Percentiles rank a stretch among this genome's conserved stretches.
Evolutionary conservation across 2,888 invertebrate species (phyloP).

Genomic region (Coelinius sp.): DNA sequence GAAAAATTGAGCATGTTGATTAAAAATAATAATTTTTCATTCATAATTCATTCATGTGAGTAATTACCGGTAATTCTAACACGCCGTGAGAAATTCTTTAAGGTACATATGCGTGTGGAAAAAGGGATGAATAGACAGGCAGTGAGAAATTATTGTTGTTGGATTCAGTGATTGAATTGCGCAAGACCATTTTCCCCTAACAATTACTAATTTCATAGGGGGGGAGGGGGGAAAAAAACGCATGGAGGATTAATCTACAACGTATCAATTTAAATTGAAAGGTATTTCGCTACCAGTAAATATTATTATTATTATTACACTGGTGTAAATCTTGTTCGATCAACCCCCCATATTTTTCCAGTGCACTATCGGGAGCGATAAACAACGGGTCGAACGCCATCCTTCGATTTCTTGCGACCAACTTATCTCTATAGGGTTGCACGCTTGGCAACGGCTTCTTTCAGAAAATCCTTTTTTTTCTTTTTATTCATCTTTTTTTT

Average conservation of each 20-base stretch:
- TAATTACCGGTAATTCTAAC: slow-evolving; percentile 50
- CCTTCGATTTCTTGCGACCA: slow-evolving; percentile 39
- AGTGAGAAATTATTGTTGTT: slow-evolving; percentile 1
- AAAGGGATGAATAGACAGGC: background rate
- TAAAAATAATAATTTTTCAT: slow-evolving; percentile 51
- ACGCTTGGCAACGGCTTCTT: slow-evolving; percentile 29
- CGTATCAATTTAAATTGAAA: background rate
- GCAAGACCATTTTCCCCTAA: slow-evolving; percentile 4
- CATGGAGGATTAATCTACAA: background rate
- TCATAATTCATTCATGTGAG: slow-evolving; percentile 50
- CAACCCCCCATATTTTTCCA: background rate
- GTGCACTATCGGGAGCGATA: slow-evolving; percentile 18
- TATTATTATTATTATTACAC: background rate
- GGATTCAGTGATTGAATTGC: slow-evolving; percentile 19
- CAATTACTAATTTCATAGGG: background rate
- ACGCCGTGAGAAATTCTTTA: slow-evolving; percentile 48
- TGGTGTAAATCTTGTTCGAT: slow-evolving; percentile 7
- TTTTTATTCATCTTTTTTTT: too few species aligned
- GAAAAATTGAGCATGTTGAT: slow-evolving; percentile 33
- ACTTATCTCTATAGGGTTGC: slow-evolving; percentile 46
- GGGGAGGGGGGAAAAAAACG: background rate
- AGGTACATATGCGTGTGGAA: slow-evolving; percentile 29
- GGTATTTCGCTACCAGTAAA: background rate
- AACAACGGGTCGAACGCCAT: slow-evolving; percentile 34
- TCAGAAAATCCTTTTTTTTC: slow-evolving; percentile 1